Evolutionary conservation across 1,140 invertebrate species (phyloP).

Genomic region (Drosophila insularis): DNA sequence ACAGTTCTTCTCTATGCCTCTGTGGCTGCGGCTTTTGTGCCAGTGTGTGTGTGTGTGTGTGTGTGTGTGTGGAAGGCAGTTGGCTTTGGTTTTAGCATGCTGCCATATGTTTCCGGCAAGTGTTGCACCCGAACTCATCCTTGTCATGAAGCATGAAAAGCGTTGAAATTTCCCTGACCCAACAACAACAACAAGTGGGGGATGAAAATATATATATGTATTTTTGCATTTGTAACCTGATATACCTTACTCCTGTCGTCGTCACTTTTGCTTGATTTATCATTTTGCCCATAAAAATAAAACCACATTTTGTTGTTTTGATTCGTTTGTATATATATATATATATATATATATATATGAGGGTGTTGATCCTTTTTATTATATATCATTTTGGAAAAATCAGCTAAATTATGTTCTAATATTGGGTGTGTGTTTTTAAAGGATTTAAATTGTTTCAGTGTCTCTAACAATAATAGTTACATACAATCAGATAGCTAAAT

Average conservation of each 20-base stretch:
- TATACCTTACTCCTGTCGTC: constrained; percentile 41
- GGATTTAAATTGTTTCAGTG: constrained; percentile 45
- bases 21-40: constrained; percentile 48
- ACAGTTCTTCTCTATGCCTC: constrained; percentile 39
- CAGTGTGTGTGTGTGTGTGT: constrained; percentile 16
- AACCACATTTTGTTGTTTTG: constrained; percentile 49
- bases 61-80: constrained; percentile 27
- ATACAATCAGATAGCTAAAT: constrained; percentile 66
- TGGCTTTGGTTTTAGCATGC: constrained; percentile 76
- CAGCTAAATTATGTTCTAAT: constrained; percentile 66
- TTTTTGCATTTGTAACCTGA: constrained; percentile 39
- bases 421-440: constrained; percentile 35
- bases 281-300: constrained; percentile 53
- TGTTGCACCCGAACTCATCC: constrained; percentile 28
- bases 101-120: constrained; percentile 79
- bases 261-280: constrained; percentile 58
- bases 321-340: constrained; percentile 30
- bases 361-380: constrained; percentile 41
- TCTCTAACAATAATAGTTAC: constrained; percentile 69
- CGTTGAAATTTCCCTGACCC: constrained; percentile 72
- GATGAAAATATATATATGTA: constrained; percentile 15
- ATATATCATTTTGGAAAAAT: constrained; percentile 65
- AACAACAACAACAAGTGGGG: constrained; percentile 57
- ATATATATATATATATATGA: constrained; percentile 27
- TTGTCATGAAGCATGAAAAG: constrained; percentile 60